Evolutionary conservation across 2,888 invertebrate species (phyloP).

Genomic region (Bombylius major): DNA sequence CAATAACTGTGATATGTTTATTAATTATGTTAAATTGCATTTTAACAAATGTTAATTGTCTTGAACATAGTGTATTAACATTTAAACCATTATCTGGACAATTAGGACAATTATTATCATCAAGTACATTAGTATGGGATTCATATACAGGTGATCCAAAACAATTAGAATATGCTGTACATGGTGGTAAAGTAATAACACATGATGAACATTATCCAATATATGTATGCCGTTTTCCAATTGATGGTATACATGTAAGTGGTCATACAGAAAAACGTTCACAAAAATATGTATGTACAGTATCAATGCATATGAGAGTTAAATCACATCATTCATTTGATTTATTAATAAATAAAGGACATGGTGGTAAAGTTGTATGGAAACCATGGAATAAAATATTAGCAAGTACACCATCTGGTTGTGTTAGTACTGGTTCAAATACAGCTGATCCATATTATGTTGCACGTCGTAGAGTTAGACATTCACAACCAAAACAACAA

Average conservation of each 20-base stretch:
- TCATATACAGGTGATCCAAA: constrained; percentile 38
- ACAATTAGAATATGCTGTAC: constrained; percentile 50
- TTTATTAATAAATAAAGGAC: constrained; percentile 63
- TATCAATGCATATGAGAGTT: constrained; percentile 46
- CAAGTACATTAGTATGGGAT: constrained; percentile 68
- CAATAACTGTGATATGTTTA: not conserved
- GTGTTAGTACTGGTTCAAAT: constrained; percentile 38
- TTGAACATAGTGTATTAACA: constrained; percentile 27
- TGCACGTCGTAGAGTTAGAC: constrained; percentile 27
- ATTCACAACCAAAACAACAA: constrained; percentile 8
- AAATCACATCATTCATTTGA: constrained; percentile 51
- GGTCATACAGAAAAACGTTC: constrained; percentile 43
- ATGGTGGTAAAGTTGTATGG: constrained; percentile 66
- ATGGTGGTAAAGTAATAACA: constrained; percentile 43
- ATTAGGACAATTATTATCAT: constrained; percentile 58
- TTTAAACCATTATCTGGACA: constrained; percentile 29
- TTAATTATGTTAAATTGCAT: constrained; percentile 3
- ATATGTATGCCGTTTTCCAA: constrained; percentile 61
- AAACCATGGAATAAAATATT: constrained; percentile 57
- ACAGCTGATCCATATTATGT: constrained; percentile 31
- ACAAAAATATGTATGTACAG: constrained; percentile 51
- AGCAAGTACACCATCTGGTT: constrained; percentile 50
- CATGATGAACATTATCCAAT: constrained; percentile 39
- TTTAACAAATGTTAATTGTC: constrained; percentile 17
- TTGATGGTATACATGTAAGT: constrained; percentile 60